A percentile compares a stretch with the other conserved stretches of the same genome.
These are phyloP conservation scores for Belgica antarctica DNA, from an alignment of 2,888 invertebrate genomes.

Conservation along the genomic window DNA sequence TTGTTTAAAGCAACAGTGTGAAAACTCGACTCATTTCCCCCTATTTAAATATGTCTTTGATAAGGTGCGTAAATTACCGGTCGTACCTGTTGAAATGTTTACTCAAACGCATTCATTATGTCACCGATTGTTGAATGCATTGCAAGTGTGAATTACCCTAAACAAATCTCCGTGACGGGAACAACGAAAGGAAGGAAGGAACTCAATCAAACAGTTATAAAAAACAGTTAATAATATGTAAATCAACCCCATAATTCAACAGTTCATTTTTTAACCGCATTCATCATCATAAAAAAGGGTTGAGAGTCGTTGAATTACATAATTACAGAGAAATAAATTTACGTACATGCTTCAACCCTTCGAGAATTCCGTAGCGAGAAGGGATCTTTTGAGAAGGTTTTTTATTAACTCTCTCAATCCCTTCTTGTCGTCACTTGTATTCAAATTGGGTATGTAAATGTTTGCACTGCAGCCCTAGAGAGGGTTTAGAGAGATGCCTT, in stretches of 20 bases:
- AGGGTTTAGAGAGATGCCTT: background rate
- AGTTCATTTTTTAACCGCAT: constrained; percentile 44
- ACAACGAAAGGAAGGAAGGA: constrained; percentile 26
- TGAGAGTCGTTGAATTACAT: constrained; percentile 32
- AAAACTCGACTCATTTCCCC: background rate
- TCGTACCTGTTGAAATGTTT: constrained; percentile 29
- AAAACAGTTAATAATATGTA: constrained; percentile 39
- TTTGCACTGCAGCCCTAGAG: background rate
- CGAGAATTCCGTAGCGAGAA: background rate
- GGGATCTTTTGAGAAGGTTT: constrained; percentile 30
- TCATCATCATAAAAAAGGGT: constrained; percentile 42
- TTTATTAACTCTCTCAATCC: constrained; percentile 40
- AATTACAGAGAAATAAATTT: constrained; percentile 8
- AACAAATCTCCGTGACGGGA: background rate
- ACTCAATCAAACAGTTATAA: constrained; percentile 38
- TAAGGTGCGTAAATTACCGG: constrained; percentile 21
- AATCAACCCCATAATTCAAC: constrained; percentile 42
- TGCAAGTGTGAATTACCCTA: constrained; percentile 22
- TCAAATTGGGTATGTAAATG: constrained; percentile 41
- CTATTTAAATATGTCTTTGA: constrained; percentile 20
- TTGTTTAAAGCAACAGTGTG: background rate
- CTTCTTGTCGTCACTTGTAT: constrained; percentile 31
- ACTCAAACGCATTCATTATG: constrained; percentile 14
- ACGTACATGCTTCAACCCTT: background rate
- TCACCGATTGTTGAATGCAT: constrained; percentile 23